Percentiles rank a stretch among this genome's conserved stretches.
Evolutionary conservation across 2,113 vertebrate species (phyloP).

Genomic region (Podarcis cretensis): DNA sequence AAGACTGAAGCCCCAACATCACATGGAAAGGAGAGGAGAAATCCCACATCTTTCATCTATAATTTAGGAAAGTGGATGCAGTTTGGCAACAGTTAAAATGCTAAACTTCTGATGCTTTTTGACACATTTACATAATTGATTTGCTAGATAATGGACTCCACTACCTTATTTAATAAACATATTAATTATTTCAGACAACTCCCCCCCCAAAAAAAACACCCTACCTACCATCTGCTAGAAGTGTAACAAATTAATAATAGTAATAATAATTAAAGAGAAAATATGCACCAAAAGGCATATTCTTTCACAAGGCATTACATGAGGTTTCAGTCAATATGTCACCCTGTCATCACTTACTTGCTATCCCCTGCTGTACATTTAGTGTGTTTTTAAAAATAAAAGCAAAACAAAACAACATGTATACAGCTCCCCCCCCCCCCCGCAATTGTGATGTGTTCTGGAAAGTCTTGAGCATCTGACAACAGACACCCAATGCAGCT

Average conservation of each 20-base stretch:
- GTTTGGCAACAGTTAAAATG: slow-evolving; percentile 78
- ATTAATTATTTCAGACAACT: slow-evolving; percentile 85
- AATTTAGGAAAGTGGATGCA: slow-evolving; percentile 73
- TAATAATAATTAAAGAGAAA: slow-evolving; percentile 76
- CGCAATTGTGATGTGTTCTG: slow-evolving; percentile 68
- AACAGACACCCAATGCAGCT: slow-evolving; percentile 55
- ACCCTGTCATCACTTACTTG: slow-evolving; percentile 81
- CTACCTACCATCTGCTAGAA: slow-evolving; percentile 79
- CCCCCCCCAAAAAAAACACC: slow-evolving; percentile 55
- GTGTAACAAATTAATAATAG: background rate
- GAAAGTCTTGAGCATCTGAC: slow-evolving; percentile 70
- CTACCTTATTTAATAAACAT: slow-evolving; percentile 86
- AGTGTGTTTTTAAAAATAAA: slow-evolving; percentile 57
- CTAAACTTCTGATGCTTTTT: slow-evolving; percentile 75
- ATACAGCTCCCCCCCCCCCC: background rate
- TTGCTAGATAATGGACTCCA: slow-evolving; percentile 81
- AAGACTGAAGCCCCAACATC: slow-evolving; percentile 16
- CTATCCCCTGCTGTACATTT: slow-evolving; percentile 83
- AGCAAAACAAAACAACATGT: background rate
- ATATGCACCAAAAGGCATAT: slow-evolving; percentile 81
- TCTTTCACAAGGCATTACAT: slow-evolving; percentile 79
- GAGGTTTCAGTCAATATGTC: slow-evolving; percentile 83
- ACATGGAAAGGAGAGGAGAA: background rate
- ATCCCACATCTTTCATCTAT: slow-evolving; percentile 56
- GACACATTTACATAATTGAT: slow-evolving; percentile 84